Evolutionary conservation across 2,888 invertebrate species (phyloP), one percentile per base, ranked within the genome.

Genomic region (Epicampocera succincta): DNA sequence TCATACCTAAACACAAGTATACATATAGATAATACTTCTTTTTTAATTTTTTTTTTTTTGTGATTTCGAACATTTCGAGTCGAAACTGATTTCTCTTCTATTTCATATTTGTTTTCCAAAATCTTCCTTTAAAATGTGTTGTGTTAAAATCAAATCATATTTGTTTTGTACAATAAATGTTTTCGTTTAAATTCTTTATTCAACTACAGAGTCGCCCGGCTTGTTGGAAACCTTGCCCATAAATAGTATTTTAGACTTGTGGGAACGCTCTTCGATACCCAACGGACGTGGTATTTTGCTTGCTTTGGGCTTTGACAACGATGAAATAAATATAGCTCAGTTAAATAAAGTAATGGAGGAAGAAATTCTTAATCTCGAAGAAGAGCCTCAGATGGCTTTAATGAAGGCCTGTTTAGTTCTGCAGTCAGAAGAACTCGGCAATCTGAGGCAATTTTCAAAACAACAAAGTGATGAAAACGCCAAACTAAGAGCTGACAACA

Each of bases 401-500:
- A 83, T 91, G 72, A 89, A 89, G 86, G 96, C 95, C 1, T 93
- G 94, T 66, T 91, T 95, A 33, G 93, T 93, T 9, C 91, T 95
- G 6, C 94, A 94, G 86, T 93, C 95, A 73, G 92, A 94, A 15
- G 95, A 96, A 87, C 92, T 94, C n/a, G 91, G 92, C 25, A 92
- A 92, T 84, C 88, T 94, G 46, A 93, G 93, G 87, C 92, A 91
- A 85, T 91, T 92, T 50, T 88, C 94, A 86, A 94, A 95, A 75
- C 95, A 95, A 85, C 91, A 95, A 85, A 92, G 92, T 61, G 94
- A 93, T 38, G 98, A 98, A 89, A 93, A 96, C 69, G 95, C 96
- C 85, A 97, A 97, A 89, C 91, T 98, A 46, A 94, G 95, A 82
- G 91, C 92, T 12, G 97, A 97, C 87, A 93, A 97, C 17, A 92